phyloP scores from a whole-genome alignment of 2,888 invertebrate genomes.

The Prosapia bicincta region DNA sequence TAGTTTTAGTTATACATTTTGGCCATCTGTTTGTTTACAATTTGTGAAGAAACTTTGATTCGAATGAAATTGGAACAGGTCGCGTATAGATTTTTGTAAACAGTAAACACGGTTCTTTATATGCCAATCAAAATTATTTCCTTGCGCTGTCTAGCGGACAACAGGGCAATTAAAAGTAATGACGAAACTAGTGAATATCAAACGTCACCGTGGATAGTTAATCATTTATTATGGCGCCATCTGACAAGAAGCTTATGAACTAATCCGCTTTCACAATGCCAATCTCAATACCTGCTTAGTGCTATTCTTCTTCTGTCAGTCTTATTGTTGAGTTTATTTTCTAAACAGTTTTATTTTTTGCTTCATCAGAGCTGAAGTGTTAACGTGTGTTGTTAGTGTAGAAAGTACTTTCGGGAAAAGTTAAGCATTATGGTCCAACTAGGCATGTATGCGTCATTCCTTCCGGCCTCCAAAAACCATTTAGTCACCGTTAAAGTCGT shows the following conservation, averaged over 20 bases:
- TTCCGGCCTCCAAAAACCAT: too few relatives aligned
- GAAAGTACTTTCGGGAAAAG: too few relatives aligned
- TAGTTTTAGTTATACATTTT: too few relatives aligned
- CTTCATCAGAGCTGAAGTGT: neutral
- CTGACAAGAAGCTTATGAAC: neutral
- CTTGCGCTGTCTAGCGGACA: conserved; percentile 29
- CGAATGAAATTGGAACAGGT: too few relatives aligned
- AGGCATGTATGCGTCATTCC: too few relatives aligned
- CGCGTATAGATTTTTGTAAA: neutral
- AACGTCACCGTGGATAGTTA: neutral
- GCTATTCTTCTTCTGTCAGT: neutral
- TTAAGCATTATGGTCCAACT: too few relatives aligned
- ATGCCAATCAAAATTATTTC: neutral
- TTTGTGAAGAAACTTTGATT: too few relatives aligned
- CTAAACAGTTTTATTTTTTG: too few relatives aligned
- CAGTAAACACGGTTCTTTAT: neutral
- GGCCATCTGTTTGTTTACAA: too few relatives aligned
- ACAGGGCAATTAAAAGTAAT: conserved; percentile 20
- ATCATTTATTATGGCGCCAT: neutral
- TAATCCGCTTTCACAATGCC: neutral
- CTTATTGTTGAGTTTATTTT: neutral
- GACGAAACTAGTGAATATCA: conserved; percentile 4
- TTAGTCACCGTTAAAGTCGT: too few relatives aligned
- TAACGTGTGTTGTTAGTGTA: too few relatives aligned
- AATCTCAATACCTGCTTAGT: neutral